Evolutionary conservation across 2,888 invertebrate genomes (phyloP).

Genomic region (Erebia palarica): DNA sequence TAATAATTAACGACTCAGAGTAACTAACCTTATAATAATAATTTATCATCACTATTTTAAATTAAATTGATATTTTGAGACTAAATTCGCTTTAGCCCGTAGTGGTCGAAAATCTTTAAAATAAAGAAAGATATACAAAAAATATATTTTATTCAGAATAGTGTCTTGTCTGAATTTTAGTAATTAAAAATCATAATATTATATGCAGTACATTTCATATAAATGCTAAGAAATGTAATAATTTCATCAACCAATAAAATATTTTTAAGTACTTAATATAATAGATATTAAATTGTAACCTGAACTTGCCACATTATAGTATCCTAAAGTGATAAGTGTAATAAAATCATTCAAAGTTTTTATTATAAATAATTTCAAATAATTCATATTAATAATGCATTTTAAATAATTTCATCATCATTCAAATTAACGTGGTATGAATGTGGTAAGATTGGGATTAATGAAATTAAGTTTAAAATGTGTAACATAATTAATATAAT

Average conservation of each 20-base stretch:
- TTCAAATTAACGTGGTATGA: too few species aligned
- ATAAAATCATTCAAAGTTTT: too few species aligned
- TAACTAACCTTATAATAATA: too few species aligned
- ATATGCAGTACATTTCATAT: background rate
- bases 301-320: constrained; percentile 1
- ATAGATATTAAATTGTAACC: constrained; percentile 1
- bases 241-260: background rate
- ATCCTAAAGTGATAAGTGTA: background rate
- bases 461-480: background rate
- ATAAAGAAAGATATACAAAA: background rate
- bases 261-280: background rate
- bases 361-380: too few species aligned
- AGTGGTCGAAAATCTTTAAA: constrained; percentile 3
- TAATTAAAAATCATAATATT: background rate
- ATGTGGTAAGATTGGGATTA: constrained; percentile 8
- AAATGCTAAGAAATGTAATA: background rate
- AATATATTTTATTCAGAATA: background rate
- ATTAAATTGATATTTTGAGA: background rate
- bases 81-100: background rate
- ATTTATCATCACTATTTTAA: too few species aligned
- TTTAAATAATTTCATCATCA: background rate
- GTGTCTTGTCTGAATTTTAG: background rate
- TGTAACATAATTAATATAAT: constrained; percentile 6
- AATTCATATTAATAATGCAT: too few species aligned
- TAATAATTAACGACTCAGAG: too few species aligned